Percentiles rank a stretch among this genome's conserved stretches.
Evolutionary conservation across 2,113 vertebrate genomes (phyloP).

Genomic region (Gavialis gangeticus): DNA sequence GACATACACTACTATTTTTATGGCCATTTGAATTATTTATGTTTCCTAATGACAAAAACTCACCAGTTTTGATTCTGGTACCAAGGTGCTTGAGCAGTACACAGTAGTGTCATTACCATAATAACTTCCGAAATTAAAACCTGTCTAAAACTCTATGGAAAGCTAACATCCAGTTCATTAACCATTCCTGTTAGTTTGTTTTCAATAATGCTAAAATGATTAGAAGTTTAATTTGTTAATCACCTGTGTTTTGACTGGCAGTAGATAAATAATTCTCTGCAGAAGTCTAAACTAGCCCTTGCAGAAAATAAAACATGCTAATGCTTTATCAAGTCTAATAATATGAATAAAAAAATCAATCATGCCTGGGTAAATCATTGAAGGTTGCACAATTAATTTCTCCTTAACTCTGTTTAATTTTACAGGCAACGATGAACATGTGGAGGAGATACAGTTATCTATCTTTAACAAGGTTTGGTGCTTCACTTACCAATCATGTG

Average conservation of each 20-base stretch:
- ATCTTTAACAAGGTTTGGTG: constrained; percentile 70
- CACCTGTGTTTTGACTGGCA: constrained; percentile 86
- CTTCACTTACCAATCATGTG: constrained; percentile 98
- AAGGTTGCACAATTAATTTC: constrained; percentile 83
- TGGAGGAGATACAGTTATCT: constrained; percentile 64
- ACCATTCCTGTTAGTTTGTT: constrained; percentile 85
- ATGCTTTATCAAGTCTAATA: constrained; percentile 81
- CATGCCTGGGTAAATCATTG: constrained; percentile 79
- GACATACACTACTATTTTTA: constrained; percentile 74
- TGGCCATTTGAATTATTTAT: constrained; percentile 80
- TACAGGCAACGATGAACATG: constrained; percentile 73
- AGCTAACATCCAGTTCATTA: constrained; percentile 87
- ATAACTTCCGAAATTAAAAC: constrained; percentile 88
- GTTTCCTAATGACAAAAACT: constrained; percentile 79
- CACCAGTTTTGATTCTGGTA: constrained; percentile 77
- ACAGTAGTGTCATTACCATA: constrained; percentile 83
- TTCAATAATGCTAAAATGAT: constrained; percentile 87
- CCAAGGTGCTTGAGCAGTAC: constrained; percentile 79
- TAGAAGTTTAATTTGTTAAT: constrained; percentile 88
- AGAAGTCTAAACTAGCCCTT: constrained; percentile 87
- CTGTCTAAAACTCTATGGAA: constrained; percentile 85
- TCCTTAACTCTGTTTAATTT: constrained; percentile 82
- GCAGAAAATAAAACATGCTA: constrained; percentile 83
- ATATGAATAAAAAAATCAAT: constrained; percentile 80
- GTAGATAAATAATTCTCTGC: constrained; percentile 82